Evolutionary conservation across 1,140 invertebrate genomes (phyloP).

Genomic region (Drosophila navojoa): DNA sequence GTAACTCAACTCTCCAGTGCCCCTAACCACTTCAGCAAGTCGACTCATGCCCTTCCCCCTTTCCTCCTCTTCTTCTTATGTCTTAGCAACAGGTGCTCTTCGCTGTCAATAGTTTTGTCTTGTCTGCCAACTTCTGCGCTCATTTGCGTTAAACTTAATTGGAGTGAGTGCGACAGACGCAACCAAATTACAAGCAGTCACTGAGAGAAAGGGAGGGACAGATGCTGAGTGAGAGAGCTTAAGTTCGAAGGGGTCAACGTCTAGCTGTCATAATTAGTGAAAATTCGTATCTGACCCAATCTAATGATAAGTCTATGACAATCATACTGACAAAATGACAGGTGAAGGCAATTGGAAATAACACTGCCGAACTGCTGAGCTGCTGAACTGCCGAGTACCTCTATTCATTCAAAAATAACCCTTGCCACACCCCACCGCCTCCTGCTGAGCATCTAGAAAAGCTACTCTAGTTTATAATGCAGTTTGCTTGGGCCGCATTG

Average conservation of each 20-base stretch:
- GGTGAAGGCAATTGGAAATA: conserved; percentile 19
- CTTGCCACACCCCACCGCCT: background rate
- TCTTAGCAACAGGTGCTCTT: conserved; percentile 59
- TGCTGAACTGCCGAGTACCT: conserved; percentile 17
- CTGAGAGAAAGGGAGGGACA: background rate
- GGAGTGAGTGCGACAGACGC: background rate
- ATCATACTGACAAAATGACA: conserved; percentile 5
- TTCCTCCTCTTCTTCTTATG: background rate
- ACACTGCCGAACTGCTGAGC: conserved; percentile 7
- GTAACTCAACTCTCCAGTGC: conserved; percentile 45
- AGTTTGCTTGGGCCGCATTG: conserved; percentile 54
- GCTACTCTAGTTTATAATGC: conserved; percentile 42
- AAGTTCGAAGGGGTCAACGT: too few species aligned
- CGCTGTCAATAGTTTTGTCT: conserved; percentile 66
- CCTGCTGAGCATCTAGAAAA: background rate
- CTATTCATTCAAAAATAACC: conserved; percentile 19
- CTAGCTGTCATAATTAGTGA: conserved; percentile 31
- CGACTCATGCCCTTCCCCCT: background rate
- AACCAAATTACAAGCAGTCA: conserved; percentile 3
- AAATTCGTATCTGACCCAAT: conserved; percentile 31
- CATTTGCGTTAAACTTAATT: conserved; percentile 71
- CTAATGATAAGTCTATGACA: conserved; percentile 36
- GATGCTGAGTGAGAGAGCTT: too few species aligned
- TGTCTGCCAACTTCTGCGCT: conserved; percentile 67
- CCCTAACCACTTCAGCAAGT: too few species aligned